These are phyloP conservation scores for Trichomycterus rosablanca DNA, from an alignment of 2,113 vertebrate genomes.

Conservation along the genomic window DNA sequence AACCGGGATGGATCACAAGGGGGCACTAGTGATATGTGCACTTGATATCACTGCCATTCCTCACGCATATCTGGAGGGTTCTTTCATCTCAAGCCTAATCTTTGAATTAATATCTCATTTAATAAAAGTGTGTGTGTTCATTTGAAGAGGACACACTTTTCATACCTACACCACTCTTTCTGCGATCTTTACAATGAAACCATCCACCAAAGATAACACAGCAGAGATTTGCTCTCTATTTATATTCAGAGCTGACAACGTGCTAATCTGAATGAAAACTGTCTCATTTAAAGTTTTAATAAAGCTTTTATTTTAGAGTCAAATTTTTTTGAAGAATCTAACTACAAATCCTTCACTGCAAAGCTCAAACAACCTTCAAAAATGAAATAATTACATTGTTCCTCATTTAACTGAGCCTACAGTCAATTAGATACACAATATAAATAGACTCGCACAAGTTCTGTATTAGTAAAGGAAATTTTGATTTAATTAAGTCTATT, in stretches of 20 bases:
- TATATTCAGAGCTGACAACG: constrained; percentile 19
- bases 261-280: constrained; percentile 7
- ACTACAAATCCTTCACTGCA: no score
- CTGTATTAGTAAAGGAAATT: no score
- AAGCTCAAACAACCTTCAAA: no score
- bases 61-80: constrained; percentile 10
- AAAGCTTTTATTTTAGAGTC: no score
- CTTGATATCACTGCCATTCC: constrained; percentile 7
- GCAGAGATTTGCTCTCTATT: no score
- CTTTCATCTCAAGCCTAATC: constrained; percentile 32
- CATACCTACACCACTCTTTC: neutral
- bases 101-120: constrained; percentile 33
- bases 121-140: constrained; percentile 33
- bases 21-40: constrained; percentile 41
- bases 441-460: no score
- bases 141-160: constrained; percentile 21
- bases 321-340: no score
- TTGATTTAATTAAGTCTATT: no score
- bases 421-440: no score
- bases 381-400: no score
- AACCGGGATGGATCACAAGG: constrained; percentile 27
- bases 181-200: neutral
- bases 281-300: constrained; percentile 9
- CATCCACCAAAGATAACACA: neutral
- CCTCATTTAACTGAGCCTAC: no score